A percentile compares a stretch with the other conserved stretches of the same genome.
Evolutionary conservation across 2,797 vertebrate genomes (phyloP).

Genomic region (Gambusia yucatana): DNA sequence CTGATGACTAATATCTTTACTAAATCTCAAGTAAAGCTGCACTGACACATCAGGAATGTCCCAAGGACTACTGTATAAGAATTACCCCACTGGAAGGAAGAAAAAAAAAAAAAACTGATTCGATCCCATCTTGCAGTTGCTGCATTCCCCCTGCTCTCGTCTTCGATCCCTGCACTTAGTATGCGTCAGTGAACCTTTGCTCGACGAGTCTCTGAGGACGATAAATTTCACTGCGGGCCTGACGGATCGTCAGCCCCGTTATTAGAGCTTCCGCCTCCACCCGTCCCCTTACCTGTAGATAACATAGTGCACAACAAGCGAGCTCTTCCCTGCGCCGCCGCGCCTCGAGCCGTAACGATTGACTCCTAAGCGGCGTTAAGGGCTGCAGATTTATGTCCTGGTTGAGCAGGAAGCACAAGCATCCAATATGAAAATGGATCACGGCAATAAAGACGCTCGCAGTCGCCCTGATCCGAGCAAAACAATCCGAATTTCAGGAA

Average conservation of each 20-base stretch:
- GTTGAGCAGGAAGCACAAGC: slow-evolving; percentile 51
- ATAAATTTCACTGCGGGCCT: slow-evolving; percentile 69
- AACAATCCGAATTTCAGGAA: slow-evolving; percentile 47
- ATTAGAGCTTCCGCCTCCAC: slow-evolving; percentile 62
- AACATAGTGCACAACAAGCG: slow-evolving; percentile 46
- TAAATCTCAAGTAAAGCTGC: slow-evolving; percentile 27
- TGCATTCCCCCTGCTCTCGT: slow-evolving; percentile 14
- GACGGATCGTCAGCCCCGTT: slow-evolving; percentile 62
- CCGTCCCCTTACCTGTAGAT: slow-evolving; percentile 49
- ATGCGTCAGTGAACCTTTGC: slow-evolving; percentile 55
- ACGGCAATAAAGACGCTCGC: slow-evolving; percentile 56
- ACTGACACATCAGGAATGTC: slow-evolving; percentile 4
- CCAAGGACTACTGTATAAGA: slow-evolving; percentile 5
- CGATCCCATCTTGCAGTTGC: slow-evolving; percentile 21
- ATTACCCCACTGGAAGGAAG: slow-evolving; percentile 36
- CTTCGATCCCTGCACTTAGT: slow-evolving; percentile 47
- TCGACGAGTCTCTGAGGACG: slow-evolving; percentile 60
- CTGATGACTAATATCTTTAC: background rate
- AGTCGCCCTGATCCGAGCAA: background rate
- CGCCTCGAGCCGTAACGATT: slow-evolving; percentile 31
- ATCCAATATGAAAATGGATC: slow-evolving; percentile 67
- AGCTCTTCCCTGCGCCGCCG: slow-evolving; percentile 30
- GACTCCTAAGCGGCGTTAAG: slow-evolving; percentile 67
- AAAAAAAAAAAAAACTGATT: slow-evolving; percentile 25
- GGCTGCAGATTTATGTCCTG: slow-evolving; percentile 62